Evolutionary conservation across 2,113 vertebrate genomes (phyloP), one percentile per base, ranked within the genome.

Genomic region (Muntiacus reevesi): DNA sequence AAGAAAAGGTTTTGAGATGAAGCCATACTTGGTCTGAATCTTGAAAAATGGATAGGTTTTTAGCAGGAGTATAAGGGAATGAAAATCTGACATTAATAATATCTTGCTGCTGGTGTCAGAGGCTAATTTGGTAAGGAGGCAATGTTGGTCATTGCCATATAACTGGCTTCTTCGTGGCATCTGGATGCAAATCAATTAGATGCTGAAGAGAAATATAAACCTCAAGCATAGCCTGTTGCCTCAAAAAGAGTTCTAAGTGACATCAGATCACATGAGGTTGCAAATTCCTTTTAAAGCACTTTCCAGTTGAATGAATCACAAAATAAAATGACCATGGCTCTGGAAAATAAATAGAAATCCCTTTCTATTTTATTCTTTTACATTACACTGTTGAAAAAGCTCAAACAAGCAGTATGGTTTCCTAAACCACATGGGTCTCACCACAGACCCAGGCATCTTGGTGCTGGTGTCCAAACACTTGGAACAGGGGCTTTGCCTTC

Each of bases 341-440:
- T 94, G 95, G 96, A 98, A 98, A 98, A 98, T 94, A 52, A 98
- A 97, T 60, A 97, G 92, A 97, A 97, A 71, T 15, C 27, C 52
- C 95, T 62, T 76, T 97, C 97, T 94, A 85, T 96, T 98, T 97
- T 98, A 93, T 98, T 98, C 97, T 91, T 98, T 98, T 98, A 92
- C 94, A 97, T 98, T 98, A 89, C 60, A 33, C 91, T 96, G 21
- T 91, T 98, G 98, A 98, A 97, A 98, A 98, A 98, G 74, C 97
- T 98, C 98, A 98, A 98, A 91, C 87, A 98, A 97, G 87, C 96
- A 96, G 33, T 97, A 97, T 59, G 97, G 96, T 98, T 98, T 98
- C 96, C 97, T 98, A 98, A 98, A 98, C 98, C 98, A 95, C 98
- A 98, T n/a, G 89, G 47, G 93, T 96, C 96, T 98, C 33, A 97